Conservation (phyloP, 2,797 vertebrate species). For the Coregonus sp. region DNA sequence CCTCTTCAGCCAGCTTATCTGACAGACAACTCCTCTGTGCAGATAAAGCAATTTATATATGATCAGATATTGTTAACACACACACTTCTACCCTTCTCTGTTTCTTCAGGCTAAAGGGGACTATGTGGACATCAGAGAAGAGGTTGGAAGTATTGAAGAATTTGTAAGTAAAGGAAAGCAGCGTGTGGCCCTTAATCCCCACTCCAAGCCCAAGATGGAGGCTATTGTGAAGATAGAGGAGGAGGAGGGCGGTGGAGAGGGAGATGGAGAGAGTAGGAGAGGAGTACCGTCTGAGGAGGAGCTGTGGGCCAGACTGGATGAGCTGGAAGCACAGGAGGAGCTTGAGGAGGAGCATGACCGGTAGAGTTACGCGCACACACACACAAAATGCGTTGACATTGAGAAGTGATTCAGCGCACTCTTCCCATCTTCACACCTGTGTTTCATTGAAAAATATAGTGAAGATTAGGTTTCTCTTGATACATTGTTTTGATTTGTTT, state of each 20-base stretch:
- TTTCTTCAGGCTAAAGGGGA: conserved; percentile 80
- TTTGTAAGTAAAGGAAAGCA: conserved; percentile 82
- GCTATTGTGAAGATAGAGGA: conserved; percentile 55
- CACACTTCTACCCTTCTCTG: conserved; percentile 37
- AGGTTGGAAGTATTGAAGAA: conserved; percentile 70
- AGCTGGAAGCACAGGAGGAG: conserved; percentile 88
- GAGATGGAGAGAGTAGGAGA: conserved; percentile 46
- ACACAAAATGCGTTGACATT: background rate
- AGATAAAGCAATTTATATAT: conserved; percentile 1
- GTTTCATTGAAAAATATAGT: background rate
- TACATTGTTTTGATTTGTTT: background rate
- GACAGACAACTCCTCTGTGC: background rate
- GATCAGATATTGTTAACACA: background rate
- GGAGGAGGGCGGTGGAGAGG: conserved; percentile 21
- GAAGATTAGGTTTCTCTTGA: background rate
- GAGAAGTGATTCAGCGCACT: background rate
- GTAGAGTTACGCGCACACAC: conserved; percentile 48
- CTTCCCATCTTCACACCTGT: background rate
- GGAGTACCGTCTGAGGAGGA: conserved; percentile 80
- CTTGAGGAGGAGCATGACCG: conserved; percentile 72
- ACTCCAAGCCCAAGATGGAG: conserved; percentile 87
- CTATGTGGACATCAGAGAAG: conserved; percentile 92
- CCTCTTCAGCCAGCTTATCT: background rate
- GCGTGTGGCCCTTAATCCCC: conserved; percentile 87
- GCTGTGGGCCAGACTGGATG: conserved; percentile 87